Evolutionary conservation across 2,113 vertebrate genomes (phyloP), one percentile per base, ranked within the genome.

Genomic region (Silurus glanis): DNA sequence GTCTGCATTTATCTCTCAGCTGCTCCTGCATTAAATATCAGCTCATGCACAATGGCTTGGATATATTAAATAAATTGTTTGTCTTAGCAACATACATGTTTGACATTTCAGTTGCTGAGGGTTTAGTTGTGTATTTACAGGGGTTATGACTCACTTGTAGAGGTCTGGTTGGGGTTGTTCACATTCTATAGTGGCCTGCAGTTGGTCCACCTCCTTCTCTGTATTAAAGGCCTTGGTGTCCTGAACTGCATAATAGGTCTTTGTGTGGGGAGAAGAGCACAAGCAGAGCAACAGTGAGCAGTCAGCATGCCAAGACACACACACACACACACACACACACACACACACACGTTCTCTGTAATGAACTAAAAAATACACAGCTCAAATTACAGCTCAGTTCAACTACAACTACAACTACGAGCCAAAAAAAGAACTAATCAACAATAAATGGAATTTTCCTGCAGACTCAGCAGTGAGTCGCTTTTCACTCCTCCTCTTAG

Each of bases 111-210:
- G 76, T 80, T 82, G 78, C 64, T 12, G 13, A 62, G 61, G 37
- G 61, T 62, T 45, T n/a, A 56, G 9, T 28, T 56, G 86, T 69
- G n/a, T 55, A 23, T 12, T 28, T 19, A 21, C n/a, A 13, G 7
- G 23, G 58, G 47, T 37, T 23, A 62, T 80, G 59, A 92, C 97
- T 96, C 92, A 98, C 97, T 97, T 99, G 95, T 99, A 99, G 85
- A 99, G 96, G 92, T 99, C 98, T 0, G 98, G 97, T 90, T 99
- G 97, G 4, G 98, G 98, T 91, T 99, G 98, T 95, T 99, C 97
- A 91, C 98, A 99, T 93, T 99, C 98, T 84, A 99, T 97, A 1
- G 96, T 99, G 55, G 98, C 97, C 0, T 97, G 96, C 2, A 99
- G 92, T 8, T 93, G 91, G 81, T 97, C 96, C 0, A 98, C 93